Conservation (phyloP, 2,888 invertebrate species). For the Matsumyia berberina region DNA sequence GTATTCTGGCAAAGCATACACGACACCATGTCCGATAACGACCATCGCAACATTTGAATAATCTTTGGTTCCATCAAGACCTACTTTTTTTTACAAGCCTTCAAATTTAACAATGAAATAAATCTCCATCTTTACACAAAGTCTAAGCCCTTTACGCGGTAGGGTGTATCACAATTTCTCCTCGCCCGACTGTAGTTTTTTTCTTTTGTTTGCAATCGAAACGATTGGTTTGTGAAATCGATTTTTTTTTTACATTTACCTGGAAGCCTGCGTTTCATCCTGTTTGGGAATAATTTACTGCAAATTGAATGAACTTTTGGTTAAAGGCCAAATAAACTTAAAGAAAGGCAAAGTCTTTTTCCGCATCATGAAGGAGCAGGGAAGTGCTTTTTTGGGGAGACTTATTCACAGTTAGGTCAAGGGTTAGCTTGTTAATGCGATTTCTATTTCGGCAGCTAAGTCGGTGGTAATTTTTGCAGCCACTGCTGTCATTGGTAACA, state of each 20-base stretch:
- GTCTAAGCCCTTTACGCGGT: neutral
- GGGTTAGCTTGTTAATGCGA: conserved; percentile 55
- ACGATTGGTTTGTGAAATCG: conserved; percentile 29
- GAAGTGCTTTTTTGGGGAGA: neutral
- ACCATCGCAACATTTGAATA: too few species aligned
- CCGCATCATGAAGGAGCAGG: neutral
- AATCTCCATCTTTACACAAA: too few species aligned
- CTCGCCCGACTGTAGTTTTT: neutral
- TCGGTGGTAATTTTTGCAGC: conserved; percentile 2
- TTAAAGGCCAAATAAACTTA: conserved; percentile 56
- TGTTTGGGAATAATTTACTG: conserved; percentile 69
- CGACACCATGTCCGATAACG: too few species aligned
- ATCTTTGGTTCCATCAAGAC: too few species aligned
- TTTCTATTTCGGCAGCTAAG: conserved; percentile 17
- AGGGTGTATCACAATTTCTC: neutral
- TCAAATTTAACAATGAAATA: too few species aligned
- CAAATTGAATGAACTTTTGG: conserved; percentile 72
- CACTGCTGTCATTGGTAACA: neutral
- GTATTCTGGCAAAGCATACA: too few species aligned
- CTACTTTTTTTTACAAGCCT: too few species aligned
- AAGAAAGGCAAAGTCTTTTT: neutral
- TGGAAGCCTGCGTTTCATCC: conserved; percentile 58
- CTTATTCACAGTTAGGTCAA: conserved; percentile 43
- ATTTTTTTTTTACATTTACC: conserved; percentile 57
- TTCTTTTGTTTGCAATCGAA: neutral